Evolutionary conservation across 92 coral and sea anemone species (phyloP).

Genomic region (Heliopora coerulea): DNA sequence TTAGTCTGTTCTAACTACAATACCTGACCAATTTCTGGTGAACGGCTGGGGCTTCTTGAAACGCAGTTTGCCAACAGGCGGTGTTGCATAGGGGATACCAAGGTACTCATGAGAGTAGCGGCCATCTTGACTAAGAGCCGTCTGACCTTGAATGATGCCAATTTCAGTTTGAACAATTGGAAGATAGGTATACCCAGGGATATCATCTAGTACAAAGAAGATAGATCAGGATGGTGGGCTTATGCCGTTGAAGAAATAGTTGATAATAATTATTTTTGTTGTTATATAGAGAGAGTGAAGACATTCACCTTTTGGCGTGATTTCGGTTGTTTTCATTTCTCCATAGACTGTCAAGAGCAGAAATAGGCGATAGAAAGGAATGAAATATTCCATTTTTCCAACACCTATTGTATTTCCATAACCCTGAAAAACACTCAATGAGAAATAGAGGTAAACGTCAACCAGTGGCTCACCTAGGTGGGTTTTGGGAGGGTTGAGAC

Average conservation of each 20-base stretch:
- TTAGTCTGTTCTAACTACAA: too few species aligned
- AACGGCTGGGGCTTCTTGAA: slow-evolving; percentile 65
- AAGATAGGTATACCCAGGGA: slow-evolving; percentile 22
- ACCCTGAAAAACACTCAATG: neutral
- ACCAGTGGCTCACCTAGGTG: too few species aligned
- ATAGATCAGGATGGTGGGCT: neutral
- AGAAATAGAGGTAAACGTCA: neutral
- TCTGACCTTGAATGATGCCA: slow-evolving; percentile 64
- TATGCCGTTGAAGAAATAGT: neutral
- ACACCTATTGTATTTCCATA: neutral
- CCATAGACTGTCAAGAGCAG: neutral
- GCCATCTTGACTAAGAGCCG: slow-evolving; percentile 45
- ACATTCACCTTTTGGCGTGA: neutral
- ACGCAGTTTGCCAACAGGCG: slow-evolving; percentile 70
- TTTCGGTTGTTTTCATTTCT: neutral
- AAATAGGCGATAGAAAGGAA: neutral
- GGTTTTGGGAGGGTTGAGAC: too few species aligned
- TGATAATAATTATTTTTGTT: too few species aligned
- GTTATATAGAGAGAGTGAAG: neutral
- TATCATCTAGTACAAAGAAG: neutral
- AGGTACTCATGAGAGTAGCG: slow-evolving; percentile 56
- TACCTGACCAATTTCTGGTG: slow-evolving; percentile 30
- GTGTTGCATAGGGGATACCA: slow-evolving; percentile 73
- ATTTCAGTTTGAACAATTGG: slow-evolving; percentile 53
- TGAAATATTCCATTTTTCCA: neutral